Evolutionary conservation across 1,140 invertebrate genomes (phyloP).

Genomic region (Cephus cinctus): DNA sequence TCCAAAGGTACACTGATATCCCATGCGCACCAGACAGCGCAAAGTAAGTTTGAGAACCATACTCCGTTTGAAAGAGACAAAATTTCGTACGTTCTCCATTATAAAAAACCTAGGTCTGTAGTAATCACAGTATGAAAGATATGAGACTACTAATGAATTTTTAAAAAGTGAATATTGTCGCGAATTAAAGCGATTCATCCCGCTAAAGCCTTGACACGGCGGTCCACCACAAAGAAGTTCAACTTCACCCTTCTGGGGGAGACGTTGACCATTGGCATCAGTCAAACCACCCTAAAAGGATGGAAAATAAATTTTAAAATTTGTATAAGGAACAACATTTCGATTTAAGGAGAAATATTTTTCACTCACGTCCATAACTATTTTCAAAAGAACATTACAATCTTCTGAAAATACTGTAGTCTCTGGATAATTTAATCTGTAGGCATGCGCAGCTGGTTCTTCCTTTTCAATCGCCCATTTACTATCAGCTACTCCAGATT

Average conservation of each 20-base stretch:
- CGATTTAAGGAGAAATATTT: background rate
- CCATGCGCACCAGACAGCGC: slow-evolving; percentile 77
- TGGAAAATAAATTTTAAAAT: background rate
- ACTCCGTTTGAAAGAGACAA: slow-evolving; percentile 75
- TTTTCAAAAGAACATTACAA: slow-evolving; percentile 71
- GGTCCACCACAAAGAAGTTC: slow-evolving; percentile 85
- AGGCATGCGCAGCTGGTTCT: slow-evolving; percentile 76
- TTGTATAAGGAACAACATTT: background rate
- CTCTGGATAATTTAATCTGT: slow-evolving; percentile 73
- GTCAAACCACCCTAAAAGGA: slow-evolving; percentile 55
- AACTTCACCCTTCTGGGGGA: slow-evolving; percentile 80
- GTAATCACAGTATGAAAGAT: slow-evolving; percentile 83
- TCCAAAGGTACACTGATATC: slow-evolving; percentile 86
- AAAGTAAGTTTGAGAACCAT: slow-evolving; percentile 83
- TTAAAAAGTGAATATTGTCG: slow-evolving; percentile 87
- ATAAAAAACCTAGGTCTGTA: slow-evolving; percentile 84
- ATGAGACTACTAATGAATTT: slow-evolving; percentile 85
- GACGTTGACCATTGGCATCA: slow-evolving; percentile 59
- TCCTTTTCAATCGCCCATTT: slow-evolving; percentile 84
- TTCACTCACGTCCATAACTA: slow-evolving; percentile 38
- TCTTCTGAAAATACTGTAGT: slow-evolving; percentile 79
- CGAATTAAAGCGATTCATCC: slow-evolving; percentile 87
- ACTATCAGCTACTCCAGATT: slow-evolving; percentile 67
- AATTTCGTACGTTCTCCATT: slow-evolving; percentile 86
- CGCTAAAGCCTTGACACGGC: slow-evolving; percentile 90